A percentile compares a stretch with the other conserved stretches of the same genome.
These are phyloP conservation scores for Pegoplata infirma DNA, from an alignment of 2,888 invertebrate species.

Conservation along the genomic window DNA sequence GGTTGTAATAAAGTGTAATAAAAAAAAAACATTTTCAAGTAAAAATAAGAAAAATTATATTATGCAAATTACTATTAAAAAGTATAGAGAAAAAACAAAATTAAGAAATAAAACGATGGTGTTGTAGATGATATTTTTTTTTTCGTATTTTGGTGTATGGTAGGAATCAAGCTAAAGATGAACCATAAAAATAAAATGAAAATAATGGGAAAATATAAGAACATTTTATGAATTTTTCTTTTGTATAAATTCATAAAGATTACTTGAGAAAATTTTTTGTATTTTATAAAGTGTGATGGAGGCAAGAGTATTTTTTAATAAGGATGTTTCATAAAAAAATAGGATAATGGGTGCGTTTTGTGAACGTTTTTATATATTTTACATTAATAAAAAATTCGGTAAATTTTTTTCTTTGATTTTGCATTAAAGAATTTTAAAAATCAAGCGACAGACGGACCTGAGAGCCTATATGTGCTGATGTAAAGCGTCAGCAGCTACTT, in stretches of 20 bases:
- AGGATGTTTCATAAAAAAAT: too few relatives aligned
- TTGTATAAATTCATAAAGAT: conserved; percentile 33
- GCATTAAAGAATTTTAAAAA: too few relatives aligned
- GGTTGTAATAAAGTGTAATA: conserved; percentile 61
- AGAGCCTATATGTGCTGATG: too few relatives aligned
- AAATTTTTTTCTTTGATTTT: too few relatives aligned
- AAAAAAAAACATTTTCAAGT: conserved; percentile 57
- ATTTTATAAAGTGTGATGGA: too few relatives aligned
- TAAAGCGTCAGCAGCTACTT: too few relatives aligned
- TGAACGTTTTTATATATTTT: too few relatives aligned
- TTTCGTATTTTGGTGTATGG: neutral
- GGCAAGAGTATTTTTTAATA: too few relatives aligned
- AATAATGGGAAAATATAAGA: conserved; percentile 19
- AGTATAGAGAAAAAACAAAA: neutral
- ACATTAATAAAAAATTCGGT: too few relatives aligned
- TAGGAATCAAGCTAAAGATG: conserved; percentile 13
- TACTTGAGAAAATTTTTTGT: conserved; percentile 46
- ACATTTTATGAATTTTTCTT: conserved; percentile 34
- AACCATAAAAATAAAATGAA: conserved; percentile 40
- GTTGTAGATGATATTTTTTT: neutral
- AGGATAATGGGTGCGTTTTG: too few relatives aligned
- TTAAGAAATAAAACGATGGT: neutral
- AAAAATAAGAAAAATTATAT: conserved; percentile 69
- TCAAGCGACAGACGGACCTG: too few relatives aligned
- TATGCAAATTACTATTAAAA: conserved; percentile 71